phyloP scores from a whole-genome alignment of 2,888 invertebrate species.

The Lasius fuliginosus region DNA sequence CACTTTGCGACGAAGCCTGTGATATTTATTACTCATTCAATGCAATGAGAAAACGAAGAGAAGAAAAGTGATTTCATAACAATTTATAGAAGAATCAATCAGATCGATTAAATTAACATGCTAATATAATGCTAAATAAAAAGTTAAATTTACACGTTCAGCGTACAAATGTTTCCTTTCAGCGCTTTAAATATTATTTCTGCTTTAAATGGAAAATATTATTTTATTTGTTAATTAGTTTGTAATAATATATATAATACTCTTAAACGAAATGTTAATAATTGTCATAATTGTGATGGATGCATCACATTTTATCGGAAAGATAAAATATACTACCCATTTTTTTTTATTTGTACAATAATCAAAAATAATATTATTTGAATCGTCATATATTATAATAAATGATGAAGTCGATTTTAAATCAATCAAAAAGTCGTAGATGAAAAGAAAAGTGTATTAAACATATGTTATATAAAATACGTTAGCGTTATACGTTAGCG shows the following conservation, averaged over 20 bases:
- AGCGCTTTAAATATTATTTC: not conserved
- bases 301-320: not conserved
- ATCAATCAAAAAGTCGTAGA: not conserved
- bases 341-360: not conserved
- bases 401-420: not conserved
- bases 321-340: not conserved
- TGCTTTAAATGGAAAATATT: constrained; percentile 13
- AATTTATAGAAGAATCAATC: not conserved
- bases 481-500: not conserved
- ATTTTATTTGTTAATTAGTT: not conserved
- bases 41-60: not conserved
- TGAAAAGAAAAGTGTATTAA: not conserved
- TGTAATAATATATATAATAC: not conserved
- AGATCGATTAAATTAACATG: not conserved
- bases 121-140: not conserved
- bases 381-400: not conserved
- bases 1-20: not conserved
- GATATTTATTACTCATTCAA: constrained; percentile 4
- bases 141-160: not conserved
- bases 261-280: not conserved
- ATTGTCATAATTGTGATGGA: not conserved
- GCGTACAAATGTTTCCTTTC: not conserved
- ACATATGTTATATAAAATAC: not conserved
- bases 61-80: not conserved
- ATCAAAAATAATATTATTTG: constrained; percentile 1